Evolutionary conservation across 2,888 invertebrate genomes (phyloP).

Genomic region (Microctonus brassicae): DNA sequence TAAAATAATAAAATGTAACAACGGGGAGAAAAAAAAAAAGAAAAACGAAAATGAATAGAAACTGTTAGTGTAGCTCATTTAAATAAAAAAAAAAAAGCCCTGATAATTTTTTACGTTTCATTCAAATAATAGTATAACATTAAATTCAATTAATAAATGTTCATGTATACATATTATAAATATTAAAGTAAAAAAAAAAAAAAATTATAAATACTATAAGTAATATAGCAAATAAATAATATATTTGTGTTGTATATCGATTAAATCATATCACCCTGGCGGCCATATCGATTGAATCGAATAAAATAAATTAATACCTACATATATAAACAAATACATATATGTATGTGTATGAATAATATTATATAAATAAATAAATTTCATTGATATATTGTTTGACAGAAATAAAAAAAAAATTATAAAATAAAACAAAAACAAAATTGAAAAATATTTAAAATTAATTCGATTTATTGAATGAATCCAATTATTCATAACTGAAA

Average conservation of each 20-base stretch:
- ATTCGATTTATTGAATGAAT: conserved; percentile 10
- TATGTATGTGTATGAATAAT: conserved; percentile 6
- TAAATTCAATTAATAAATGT: conserved; percentile 32
- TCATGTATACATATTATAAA: conserved; percentile 37
- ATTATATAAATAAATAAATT: conserved; percentile 5
- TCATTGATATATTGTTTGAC: conserved; percentile 9
- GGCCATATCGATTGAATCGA: conserved; percentile 37
- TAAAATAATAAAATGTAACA: background rate
- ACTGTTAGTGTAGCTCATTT: background rate
- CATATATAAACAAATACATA: conserved; percentile 13
- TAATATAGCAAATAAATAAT: conserved; percentile 25
- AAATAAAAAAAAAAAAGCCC: too few species aligned
- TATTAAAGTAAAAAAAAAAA: conserved; percentile 23
- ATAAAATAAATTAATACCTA: conserved; percentile 26
- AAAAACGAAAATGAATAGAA: background rate
- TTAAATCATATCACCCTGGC: conserved; percentile 34
- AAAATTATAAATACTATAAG: conserved; percentile 34
- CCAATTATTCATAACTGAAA: background rate
- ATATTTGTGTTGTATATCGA: conserved; percentile 28
- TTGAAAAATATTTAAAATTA: conserved; percentile 13
- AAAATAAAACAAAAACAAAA: conserved; percentile 19
- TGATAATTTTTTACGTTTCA: background rate
- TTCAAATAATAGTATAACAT: background rate
- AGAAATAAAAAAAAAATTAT: background rate
- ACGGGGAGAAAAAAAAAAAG: background rate